Conservation (phyloP, 1,140 invertebrate species). For the Rhopalosiphum padi region DNA sequence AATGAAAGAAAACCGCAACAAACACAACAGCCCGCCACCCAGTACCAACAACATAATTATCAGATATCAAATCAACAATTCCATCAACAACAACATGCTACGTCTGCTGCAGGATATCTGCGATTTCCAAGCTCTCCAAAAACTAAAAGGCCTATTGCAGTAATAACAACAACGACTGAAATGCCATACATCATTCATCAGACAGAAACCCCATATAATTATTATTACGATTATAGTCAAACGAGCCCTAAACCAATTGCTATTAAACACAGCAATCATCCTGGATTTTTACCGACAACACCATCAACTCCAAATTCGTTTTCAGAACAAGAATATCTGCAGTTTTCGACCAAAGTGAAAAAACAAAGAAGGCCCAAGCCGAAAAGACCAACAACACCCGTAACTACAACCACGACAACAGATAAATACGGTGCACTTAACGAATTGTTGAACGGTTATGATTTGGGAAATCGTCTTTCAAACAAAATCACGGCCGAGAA, state of each 20-base stretch:
- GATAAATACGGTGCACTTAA: conserved; percentile 53
- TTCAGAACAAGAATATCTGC: background rate
- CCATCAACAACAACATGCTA: background rate
- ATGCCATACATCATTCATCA: background rate
- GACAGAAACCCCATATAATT: background rate
- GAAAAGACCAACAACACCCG: conserved; percentile 34
- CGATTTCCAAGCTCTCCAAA: conserved; percentile 44
- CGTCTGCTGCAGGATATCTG: background rate
- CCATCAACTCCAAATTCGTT: background rate
- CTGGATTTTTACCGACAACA: conserved; percentile 35
- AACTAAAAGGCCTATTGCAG: conserved; percentile 18
- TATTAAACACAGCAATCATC: background rate
- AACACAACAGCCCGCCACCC: background rate
- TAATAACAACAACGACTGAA: conserved; percentile 32
- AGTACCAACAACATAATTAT: conserved; percentile 12
- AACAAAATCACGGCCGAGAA: conserved; percentile 77
- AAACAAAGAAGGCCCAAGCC: conserved; percentile 44
- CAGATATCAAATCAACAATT: background rate
- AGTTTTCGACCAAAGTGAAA: conserved; percentile 24
- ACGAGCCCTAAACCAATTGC: conserved; percentile 30
- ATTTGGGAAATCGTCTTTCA: conserved; percentile 75
- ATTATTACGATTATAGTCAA: conserved; percentile 28
- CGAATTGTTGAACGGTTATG: conserved; percentile 70
- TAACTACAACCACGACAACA: conserved; percentile 28
- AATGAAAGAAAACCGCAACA: conserved; percentile 39